Percentiles rank a stretch among this genome's conserved stretches.
Evolutionary conservation across 2,888 invertebrate genomes (phyloP).

Genomic region (Amblyjoppa fuscipennis): DNA sequence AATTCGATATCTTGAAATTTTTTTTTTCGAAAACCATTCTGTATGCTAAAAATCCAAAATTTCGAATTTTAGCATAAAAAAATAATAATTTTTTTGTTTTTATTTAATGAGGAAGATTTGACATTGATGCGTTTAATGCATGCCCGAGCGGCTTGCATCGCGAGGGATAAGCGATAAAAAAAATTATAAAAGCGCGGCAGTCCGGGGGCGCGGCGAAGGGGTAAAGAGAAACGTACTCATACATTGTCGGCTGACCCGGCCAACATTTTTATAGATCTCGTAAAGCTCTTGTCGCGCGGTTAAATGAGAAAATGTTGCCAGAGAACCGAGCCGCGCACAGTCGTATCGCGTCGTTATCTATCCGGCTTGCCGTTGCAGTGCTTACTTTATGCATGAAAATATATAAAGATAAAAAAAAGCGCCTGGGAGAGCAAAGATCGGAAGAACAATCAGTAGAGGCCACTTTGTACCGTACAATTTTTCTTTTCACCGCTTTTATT

Average conservation of each 20-base stretch:
- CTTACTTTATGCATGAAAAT: constrained; percentile 28
- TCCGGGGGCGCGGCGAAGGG: background rate
- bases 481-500: constrained; percentile 6
- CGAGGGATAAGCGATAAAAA: background rate
- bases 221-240: constrained; percentile 7
- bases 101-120: background rate
- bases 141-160: background rate
- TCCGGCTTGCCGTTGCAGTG: constrained; percentile 16
- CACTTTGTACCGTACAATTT: constrained; percentile 45
- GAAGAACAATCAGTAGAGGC: constrained; percentile 34
- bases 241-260: constrained; percentile 59
- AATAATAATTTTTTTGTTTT: background rate
- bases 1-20: no score
- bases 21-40: no score
- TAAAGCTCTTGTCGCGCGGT: constrained; percentile 57
- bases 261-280: constrained; percentile 69
- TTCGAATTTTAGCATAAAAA: no score
- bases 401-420: constrained; percentile 6
- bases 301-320: constrained; percentile 69
- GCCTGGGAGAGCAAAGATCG: background rate
- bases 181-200: background rate
- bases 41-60: no score
- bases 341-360: constrained; percentile 48
- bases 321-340: constrained; percentile 55
- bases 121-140: background rate